Percentiles rank a stretch among this genome's conserved stretches.
Conservation (phyloP, 2,888 invertebrate species). For the Trachelus troglodyta region DNA sequence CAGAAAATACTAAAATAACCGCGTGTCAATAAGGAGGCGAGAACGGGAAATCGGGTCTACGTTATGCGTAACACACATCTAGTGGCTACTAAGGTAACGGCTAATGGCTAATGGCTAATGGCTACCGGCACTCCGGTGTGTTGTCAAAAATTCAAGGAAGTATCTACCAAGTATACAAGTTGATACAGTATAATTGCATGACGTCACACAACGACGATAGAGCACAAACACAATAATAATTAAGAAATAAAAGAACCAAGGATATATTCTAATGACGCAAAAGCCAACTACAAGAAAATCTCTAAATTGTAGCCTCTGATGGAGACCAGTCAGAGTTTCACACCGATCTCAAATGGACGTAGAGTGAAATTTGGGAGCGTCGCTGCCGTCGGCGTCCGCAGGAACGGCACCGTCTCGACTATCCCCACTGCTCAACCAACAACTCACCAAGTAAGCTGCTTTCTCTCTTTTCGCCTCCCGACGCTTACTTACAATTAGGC, state of each 20-base stretch:
- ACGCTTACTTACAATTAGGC: background rate
- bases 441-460: constrained; percentile 49
- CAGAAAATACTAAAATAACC: background rate
- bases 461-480: constrained; percentile 11
- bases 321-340: constrained; percentile 16
- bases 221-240: background rate
- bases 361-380: constrained; percentile 21
- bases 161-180: background rate
- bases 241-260: background rate
- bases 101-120: background rate
- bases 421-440: constrained; percentile 39
- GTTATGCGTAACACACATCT: background rate
- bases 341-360: constrained; percentile 32
- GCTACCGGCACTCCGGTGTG: background rate
- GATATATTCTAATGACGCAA: background rate
- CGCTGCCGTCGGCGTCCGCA: constrained; percentile 29
- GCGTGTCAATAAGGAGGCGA: background rate
- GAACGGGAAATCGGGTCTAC: background rate
- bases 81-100: background rate
- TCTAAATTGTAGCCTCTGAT: constrained; percentile 18
- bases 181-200: background rate
- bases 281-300: background rate
- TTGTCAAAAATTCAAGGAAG: background rate
- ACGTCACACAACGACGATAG: background rate
- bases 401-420: constrained; percentile 29